Evolutionary conservation across 2,888 invertebrate species (phyloP), one percentile per base, ranked within the genome.

Genomic region (Netelia fuscicornis): DNA sequence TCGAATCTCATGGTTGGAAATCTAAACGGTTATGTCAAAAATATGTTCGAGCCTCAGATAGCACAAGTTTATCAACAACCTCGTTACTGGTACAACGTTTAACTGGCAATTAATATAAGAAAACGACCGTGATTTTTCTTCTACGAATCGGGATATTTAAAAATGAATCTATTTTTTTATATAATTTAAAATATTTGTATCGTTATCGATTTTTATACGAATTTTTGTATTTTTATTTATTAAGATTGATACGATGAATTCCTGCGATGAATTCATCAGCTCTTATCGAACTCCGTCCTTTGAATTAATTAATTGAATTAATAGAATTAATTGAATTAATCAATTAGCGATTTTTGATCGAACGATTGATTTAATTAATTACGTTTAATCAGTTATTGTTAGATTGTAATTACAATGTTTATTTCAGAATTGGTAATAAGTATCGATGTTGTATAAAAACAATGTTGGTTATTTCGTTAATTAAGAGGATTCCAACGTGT

Each of bases 251-350:
- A 62, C 10, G 48, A 54, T 13, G 1, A 20, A 20, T 20, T 56
- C 56, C 20, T 9, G 37, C 5, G 17, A 37, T 37, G 1, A 65
- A 42, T 65, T n/a, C 9, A 54, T 2, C 1, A 3, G 11, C 37
- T 54, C 85, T 86, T 88, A 86, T 88, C 88, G 71, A 86, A 86
- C 72, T 86, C 87, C 83, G 88, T 88, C 86, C 88, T 81, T 82
- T 81, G 17, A 17, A 54, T 30, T 42, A 10, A 62, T 42, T 17
- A 54, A 81, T 67, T 3, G 20, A 20, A 20, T 20, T 20, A 20
- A 20, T 20, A 0, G 20, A 20, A 20, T 20, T 20, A 20, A 83
- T 82, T 81, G 17, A 17, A 62, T 30, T 42, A 10, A 62, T 54
- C 25, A 54, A 81, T 67, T 2, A 44, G 52, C 52, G 52, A 68